phyloP scores from a whole-genome alignment of 2,113 vertebrate species.

The Todiramphus saurophagus region DNA sequence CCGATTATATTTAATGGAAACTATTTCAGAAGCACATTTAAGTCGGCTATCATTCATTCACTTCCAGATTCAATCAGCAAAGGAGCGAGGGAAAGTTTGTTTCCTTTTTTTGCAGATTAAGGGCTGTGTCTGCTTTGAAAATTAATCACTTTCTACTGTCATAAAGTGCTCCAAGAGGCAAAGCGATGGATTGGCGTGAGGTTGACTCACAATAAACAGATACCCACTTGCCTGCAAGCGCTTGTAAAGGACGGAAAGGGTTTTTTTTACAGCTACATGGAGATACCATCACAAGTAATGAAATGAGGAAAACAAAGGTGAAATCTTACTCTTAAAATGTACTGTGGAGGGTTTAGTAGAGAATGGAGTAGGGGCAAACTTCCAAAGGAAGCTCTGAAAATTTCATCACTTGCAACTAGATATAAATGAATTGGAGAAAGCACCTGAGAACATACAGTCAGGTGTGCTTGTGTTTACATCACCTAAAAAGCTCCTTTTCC shows the following conservation, averaged over 20 bases:
- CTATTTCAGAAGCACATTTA: slow-evolving; percentile 47
- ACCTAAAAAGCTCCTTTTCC: background rate
- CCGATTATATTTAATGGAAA: slow-evolving; percentile 43
- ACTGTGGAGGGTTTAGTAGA: background rate
- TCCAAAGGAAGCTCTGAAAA: background rate
- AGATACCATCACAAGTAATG: background rate
- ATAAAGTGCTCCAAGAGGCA: slow-evolving; percentile 31
- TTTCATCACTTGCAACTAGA: background rate
- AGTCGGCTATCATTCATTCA: slow-evolving; percentile 13
- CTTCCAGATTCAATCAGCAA: slow-evolving; percentile 58
- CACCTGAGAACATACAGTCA: background rate
- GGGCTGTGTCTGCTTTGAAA: slow-evolving; percentile 41
- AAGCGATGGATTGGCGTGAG: slow-evolving; percentile 42
- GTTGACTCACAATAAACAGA: slow-evolving; percentile 19
- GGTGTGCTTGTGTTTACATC: background rate
- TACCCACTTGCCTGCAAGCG: background rate
- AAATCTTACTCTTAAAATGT: slow-evolving; percentile 3
- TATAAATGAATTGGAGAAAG: background rate
- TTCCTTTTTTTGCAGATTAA: slow-evolving; percentile 60
- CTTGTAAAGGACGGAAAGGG: slow-evolving; percentile 22
- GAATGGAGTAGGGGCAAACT: background rate
- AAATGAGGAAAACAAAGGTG: slow-evolving; percentile 7
- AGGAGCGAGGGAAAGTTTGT: slow-evolving; percentile 26
- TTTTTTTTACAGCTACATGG: background rate
- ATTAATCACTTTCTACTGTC: slow-evolving; percentile 57